phyloP scores from a whole-genome alignment of 35 echinoderm and acorn worm species.

The Acanthaster planci region DNA sequence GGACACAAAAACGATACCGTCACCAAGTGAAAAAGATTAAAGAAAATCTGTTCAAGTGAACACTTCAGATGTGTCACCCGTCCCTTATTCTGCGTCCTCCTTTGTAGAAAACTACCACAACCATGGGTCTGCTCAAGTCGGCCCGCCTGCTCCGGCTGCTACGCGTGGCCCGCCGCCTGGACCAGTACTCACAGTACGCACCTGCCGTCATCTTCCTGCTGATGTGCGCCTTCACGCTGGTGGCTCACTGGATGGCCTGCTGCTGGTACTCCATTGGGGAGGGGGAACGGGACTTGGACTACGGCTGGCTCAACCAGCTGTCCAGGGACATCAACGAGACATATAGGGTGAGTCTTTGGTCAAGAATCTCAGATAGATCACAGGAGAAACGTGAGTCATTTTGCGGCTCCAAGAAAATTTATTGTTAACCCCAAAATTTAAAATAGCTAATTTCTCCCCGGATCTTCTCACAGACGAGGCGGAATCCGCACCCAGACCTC shows the following conservation, averaged over 20 bases:
- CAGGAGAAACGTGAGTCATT: too few relatives aligned
- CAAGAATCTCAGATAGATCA: neutral
- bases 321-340: conserved; percentile 65
- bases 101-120: conserved; percentile 81
- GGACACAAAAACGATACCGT: too few relatives aligned
- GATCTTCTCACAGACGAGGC: too few relatives aligned
- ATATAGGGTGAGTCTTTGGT: conserved; percentile 73
- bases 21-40: too few relatives aligned
- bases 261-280: conserved; percentile 95
- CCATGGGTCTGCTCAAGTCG: conserved; percentile 91
- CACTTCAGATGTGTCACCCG: too few relatives aligned
- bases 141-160: conserved; percentile 79
- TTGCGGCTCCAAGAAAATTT: too few relatives aligned
- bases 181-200: conserved; percentile 95
- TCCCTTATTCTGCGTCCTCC: too few relatives aligned
- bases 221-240: conserved; percentile 88
- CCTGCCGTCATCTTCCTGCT: conserved; percentile 85
- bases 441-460: too few relatives aligned
- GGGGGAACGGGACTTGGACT: conserved; percentile 40
- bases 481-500: too few relatives aligned
- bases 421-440: too few relatives aligned
- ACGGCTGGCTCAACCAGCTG: conserved; percentile 77
- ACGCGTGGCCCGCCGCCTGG: conserved; percentile 79
- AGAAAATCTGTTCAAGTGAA: too few relatives aligned
- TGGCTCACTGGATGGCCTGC: conserved; percentile 96